phyloP scores from a whole-genome alignment of 2,888 invertebrate genomes.

The Caenorhabditis sp. region DNA sequence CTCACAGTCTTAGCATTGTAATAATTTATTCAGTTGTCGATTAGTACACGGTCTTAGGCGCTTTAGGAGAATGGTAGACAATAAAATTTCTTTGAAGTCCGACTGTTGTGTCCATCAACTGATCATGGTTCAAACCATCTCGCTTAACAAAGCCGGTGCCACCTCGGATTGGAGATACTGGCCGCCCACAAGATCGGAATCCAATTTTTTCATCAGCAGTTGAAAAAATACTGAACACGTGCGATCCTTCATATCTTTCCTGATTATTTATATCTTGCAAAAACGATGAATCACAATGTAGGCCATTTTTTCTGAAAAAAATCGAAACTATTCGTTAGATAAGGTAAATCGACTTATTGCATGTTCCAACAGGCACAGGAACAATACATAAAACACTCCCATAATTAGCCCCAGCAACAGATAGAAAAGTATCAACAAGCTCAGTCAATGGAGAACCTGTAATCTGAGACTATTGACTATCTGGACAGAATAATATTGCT shows the following conservation, averaged over 20 bases:
- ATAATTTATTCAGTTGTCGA: no score
- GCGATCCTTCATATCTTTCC: constrained; percentile 77
- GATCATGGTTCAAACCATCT: constrained; percentile 71
- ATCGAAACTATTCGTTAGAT: not conserved
- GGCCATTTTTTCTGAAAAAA: constrained; percentile 73
- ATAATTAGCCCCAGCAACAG: constrained; percentile 82
- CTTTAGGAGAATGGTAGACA: constrained; percentile 74
- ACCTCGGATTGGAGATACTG: constrained; percentile 78
- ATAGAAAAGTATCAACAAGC: constrained; percentile 80
- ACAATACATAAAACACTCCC: constrained; percentile 80
- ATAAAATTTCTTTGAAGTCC: constrained; percentile 81
- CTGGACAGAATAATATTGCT: no score
- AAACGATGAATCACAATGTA: constrained; percentile 82
- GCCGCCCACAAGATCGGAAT: constrained; percentile 74
- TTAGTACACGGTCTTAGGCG: no score
- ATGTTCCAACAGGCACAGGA: constrained; percentile 82
- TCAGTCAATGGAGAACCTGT: constrained; percentile 80
- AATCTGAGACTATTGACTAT: no score
- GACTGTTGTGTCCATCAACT: constrained; percentile 78
- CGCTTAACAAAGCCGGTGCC: constrained; percentile 80
- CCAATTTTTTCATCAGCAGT: constrained; percentile 81
- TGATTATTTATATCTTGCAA: constrained; percentile 80
- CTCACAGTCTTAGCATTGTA: no score
- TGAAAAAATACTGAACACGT: constrained; percentile 80
- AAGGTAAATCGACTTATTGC: constrained; percentile 66